Evolutionary conservation across 2,797 vertebrate species (phyloP), one percentile per base, ranked within the genome.

Genomic region (Cyclopterus lumpus): DNA sequence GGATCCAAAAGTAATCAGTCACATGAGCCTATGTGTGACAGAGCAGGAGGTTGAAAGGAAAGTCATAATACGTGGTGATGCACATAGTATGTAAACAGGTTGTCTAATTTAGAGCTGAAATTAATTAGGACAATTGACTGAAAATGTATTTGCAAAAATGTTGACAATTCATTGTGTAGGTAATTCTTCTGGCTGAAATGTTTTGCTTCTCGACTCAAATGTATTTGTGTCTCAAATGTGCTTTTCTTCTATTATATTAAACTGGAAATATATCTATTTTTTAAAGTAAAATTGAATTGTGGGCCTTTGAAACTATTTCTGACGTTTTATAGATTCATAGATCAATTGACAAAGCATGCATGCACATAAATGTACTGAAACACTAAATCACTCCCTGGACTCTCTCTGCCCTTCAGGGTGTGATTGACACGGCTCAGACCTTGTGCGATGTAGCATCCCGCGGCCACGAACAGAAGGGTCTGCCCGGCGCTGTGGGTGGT

Each of bases 401-500:
- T 73, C n/a, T 58, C 18, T 73, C 6, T 75, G 26, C 26, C 57
- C 60, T 61, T 6, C 83, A 97, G 97, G 97, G 97, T 32, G 94
- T 97, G 80, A 95, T 97, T 36, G 96, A 97, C 90, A 97, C 97
- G 0, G 97, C 97, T 60, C 97, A 97, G 91, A 97, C 96, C 40
- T 93, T 98, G 85, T 97, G 96, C 4, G 96, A 97, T 0, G 97
- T 97, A 75, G 97, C 97, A 0, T 94, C 96, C 2, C 95, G 97
- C 0, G 97, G 97, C 42, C 97, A 97, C 0, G 96, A 98, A 76
- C 97, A 98, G 90, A 98, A 97, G 81, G 97, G 97, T 67, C 90
- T 98, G 82, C 96, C 97, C 0, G 97, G 97, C 0, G 97, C 97
- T 0, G 97, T 98, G 57, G 97, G 97, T 0, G 97, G 97, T 0